Evolutionary conservation across 2,113 vertebrate species (phyloP).

Genomic region (Pedetes capensis): DNA sequence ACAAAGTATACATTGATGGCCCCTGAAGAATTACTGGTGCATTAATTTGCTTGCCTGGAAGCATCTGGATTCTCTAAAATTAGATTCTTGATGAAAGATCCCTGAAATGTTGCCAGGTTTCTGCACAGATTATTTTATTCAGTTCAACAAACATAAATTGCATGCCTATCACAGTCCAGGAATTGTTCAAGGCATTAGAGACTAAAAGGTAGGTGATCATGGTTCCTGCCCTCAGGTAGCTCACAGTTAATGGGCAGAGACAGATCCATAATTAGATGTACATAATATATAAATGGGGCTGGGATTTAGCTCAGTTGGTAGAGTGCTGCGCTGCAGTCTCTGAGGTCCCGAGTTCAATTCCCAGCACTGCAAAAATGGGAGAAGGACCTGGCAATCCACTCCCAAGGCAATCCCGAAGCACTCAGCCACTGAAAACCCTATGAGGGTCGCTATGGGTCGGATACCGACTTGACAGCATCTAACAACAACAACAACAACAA

Average conservation of each 20-base stretch:
- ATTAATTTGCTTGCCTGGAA: constrained; percentile 57
- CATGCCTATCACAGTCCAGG: not conserved
- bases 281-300: not conserved
- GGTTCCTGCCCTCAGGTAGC: not conserved
- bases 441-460: no score
- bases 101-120: constrained; percentile 54
- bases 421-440: no score
- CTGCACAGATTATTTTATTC: constrained; percentile 35
- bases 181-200: not conserved
- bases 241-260: not conserved
- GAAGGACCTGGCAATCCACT: no score
- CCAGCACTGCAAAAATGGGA: no score
- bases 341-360: no score
- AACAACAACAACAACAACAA: no score
- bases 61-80: constrained; percentile 73
- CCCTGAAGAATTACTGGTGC: constrained; percentile 53
- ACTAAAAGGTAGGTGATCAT: not conserved
- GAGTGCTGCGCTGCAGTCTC: no score
- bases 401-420: no score
- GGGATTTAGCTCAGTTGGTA: no score
- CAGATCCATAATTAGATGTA: not conserved
- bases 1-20: not conserved
- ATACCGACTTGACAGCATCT: no score
- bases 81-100: constrained; percentile 62
- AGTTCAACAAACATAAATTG: not conserved